Evolutionary conservation across 1,140 invertebrate genomes (phyloP).

Genomic region (Ylistrum balloti): DNA sequence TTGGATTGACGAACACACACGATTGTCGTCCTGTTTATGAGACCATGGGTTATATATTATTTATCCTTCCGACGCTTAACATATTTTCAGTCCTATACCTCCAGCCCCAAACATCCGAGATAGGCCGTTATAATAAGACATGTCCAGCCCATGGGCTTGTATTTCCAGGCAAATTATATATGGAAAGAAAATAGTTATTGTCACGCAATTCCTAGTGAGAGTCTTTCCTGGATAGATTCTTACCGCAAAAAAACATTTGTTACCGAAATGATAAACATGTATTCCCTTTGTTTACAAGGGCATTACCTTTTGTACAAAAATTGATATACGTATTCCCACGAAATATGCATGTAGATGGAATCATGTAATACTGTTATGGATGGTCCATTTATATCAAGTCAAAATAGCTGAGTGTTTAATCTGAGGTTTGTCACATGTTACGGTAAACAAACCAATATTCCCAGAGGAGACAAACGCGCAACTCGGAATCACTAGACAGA

Average conservation of each 20-base stretch:
- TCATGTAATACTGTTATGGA: constrained; percentile 23
- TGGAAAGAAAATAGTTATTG: constrained; percentile 19
- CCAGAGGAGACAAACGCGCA: neutral
- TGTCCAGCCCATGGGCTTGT: constrained; percentile 14
- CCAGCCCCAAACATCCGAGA: neutral
- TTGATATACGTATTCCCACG: neutral
- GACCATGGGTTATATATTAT: neutral
- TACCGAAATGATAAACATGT: neutral
- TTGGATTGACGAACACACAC: neutral
- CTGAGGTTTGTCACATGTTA: constrained; percentile 21
- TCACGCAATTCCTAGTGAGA: neutral
- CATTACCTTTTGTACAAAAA: no score
- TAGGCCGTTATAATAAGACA: constrained; percentile 3
- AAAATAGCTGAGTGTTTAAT: constrained; percentile 40
- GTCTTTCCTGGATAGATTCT: neutral
- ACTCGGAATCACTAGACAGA: neutral
- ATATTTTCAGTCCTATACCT: neutral
- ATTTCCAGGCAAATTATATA: constrained; percentile 29
- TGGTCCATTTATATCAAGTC: neutral
- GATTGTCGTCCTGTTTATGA: neutral
- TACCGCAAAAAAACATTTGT: neutral
- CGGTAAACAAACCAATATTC: neutral
- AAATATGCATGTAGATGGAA: neutral
- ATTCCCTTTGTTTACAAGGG: neutral
- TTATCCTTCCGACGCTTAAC: neutral